Conservation (phyloP, 2,113 vertebrate genomes). For the Siniperca knerii region DNA sequence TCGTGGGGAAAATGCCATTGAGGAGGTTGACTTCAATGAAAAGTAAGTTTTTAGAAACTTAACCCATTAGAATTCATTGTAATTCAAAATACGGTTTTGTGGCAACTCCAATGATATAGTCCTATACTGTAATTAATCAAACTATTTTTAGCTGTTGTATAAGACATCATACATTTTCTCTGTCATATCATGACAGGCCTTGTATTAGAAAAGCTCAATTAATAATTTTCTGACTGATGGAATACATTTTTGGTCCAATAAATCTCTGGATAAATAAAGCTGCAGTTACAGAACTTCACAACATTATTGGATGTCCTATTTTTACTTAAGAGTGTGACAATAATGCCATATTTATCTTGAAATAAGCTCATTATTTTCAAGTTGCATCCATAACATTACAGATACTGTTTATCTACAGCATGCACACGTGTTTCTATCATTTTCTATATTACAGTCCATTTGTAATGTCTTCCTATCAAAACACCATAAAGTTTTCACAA, state of each 20-base stretch:
- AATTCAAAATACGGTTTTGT: conserved; percentile 12
- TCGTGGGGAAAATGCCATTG: background rate
- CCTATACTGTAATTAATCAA: conserved; percentile 16
- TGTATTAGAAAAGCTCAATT: conserved; percentile 43
- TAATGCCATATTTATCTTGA: background rate
- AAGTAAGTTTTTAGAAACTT: background rate
- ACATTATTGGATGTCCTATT: background rate
- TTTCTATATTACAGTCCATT: background rate
- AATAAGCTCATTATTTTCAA: background rate
- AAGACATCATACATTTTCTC: conserved; percentile 33
- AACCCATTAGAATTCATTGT: conserved; percentile 2
- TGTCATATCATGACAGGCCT: conserved; percentile 28
- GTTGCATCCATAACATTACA: background rate
- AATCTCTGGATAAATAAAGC: conserved; percentile 23
- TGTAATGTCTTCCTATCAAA: background rate
- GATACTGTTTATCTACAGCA: background rate
- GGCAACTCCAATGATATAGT: background rate
- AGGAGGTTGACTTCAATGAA: background rate
- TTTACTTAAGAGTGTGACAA: background rate
- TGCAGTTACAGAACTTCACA: conserved; percentile 4
- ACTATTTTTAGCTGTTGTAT: conserved; percentile 37
- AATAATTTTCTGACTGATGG: conserved; percentile 43
- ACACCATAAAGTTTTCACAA: background rate
- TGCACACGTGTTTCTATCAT: background rate
- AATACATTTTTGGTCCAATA: conserved; percentile 14